Percentiles rank a stretch among this genome's conserved stretches.
Conservation (phyloP, 2,888 invertebrate genomes). For the Drosophila macrospina region DNA sequence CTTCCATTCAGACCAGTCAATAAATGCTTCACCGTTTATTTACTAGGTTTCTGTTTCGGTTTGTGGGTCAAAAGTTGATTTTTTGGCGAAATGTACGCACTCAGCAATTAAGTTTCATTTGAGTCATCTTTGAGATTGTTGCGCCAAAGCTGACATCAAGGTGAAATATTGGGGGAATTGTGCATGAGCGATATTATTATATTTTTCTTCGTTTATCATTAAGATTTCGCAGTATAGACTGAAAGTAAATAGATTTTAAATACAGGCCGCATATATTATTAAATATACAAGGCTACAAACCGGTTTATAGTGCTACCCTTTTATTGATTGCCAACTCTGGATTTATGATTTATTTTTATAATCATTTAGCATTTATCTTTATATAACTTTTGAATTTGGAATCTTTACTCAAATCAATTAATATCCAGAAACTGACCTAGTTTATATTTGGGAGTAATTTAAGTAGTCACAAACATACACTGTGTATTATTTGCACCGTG, state of each 20-base stretch:
- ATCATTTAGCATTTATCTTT: not conserved
- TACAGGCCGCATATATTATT: slow-evolving; percentile 14
- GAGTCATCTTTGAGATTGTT: slow-evolving; percentile 64
- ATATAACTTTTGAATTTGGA: no score
- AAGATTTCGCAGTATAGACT: slow-evolving; percentile 34
- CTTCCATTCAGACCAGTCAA: slow-evolving; percentile 22
- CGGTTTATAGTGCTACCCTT: slow-evolving; percentile 22
- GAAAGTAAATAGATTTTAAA: slow-evolving; percentile 24
- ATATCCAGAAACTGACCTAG: slow-evolving; percentile 15
- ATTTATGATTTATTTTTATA: not conserved
- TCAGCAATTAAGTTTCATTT: slow-evolving; percentile 63
- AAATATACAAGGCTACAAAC: slow-evolving; percentile 43
- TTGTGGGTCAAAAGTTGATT: slow-evolving; percentile 55
- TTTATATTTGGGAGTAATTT: not conserved
- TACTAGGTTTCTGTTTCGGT: slow-evolving; percentile 29
- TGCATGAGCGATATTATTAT: slow-evolving; percentile 30
- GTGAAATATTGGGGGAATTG: slow-evolving; percentile 45
- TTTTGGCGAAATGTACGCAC: slow-evolving; percentile 38
- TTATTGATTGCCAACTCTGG: slow-evolving; percentile 1
- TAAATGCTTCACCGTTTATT: slow-evolving; percentile 33
- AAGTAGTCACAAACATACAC: not conserved
- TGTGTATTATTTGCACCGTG: not conserved
- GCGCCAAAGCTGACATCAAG: slow-evolving; percentile 56
- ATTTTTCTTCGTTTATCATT: slow-evolving; percentile 17
- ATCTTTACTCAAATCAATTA: no score